phyloP scores from a whole-genome alignment of 2,797 vertebrate genomes.

The Tarsius wallacei region DNA sequence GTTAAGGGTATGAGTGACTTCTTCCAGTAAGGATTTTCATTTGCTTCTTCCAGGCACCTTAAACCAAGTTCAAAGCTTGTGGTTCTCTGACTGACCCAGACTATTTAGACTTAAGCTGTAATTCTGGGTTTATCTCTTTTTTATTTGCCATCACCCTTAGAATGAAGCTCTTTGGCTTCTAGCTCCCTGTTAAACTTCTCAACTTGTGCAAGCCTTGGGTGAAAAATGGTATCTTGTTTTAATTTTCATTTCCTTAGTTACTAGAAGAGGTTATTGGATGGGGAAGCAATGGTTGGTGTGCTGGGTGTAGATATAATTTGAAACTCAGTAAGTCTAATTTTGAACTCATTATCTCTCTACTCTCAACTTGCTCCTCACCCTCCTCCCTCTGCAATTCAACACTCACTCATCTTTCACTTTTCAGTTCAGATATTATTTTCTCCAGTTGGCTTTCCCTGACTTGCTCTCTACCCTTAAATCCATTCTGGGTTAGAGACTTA shows the following conservation, averaged over 20 bases:
- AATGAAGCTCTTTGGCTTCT: not conserved
- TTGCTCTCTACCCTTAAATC: not conserved
- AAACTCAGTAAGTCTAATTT: not conserved
- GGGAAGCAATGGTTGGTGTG: not conserved
- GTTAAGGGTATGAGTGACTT: not conserved
- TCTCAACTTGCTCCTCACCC: not conserved
- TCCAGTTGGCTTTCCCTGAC: not conserved
- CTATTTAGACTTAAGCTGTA: not conserved
- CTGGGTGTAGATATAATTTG: not conserved
- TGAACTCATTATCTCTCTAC: not conserved
- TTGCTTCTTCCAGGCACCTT: not conserved
- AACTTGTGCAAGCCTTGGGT: not conserved
- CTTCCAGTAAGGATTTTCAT: not conserved
- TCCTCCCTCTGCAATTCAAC: not conserved
- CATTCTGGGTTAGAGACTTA: not conserved
- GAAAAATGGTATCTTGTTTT: not conserved
- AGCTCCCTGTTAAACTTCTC: not conserved
- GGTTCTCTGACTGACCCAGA: not conserved
- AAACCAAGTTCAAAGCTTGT: not conserved
- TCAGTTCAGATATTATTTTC: slow-evolving; percentile 1
- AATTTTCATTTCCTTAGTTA: slow-evolving; percentile 40
- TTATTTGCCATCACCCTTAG: not conserved
- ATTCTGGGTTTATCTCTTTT: not conserved
- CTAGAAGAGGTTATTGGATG: not conserved
- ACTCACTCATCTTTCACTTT: not conserved